phyloP scores from a whole-genome alignment of 2,888 invertebrate genomes.

The Tanytarsus gracilentus region DNA sequence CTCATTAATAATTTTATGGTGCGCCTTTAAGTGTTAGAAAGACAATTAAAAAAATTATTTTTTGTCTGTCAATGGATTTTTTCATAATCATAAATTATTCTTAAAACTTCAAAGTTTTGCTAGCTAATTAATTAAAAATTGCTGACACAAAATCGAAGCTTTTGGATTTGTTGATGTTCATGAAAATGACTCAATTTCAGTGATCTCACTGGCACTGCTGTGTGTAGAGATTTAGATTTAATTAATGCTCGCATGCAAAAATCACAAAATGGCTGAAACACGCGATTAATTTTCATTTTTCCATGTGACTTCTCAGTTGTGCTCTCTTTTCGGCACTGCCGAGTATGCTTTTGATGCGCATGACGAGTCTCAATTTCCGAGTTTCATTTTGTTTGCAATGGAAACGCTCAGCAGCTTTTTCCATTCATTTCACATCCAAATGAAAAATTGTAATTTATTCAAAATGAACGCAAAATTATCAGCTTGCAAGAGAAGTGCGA shows the following conservation, averaged over 20 bases:
- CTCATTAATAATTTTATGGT: too few species aligned
- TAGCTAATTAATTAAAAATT: too few species aligned
- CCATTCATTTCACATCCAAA: neutral
- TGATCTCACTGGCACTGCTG: too few species aligned
- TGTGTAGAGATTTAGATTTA: too few species aligned
- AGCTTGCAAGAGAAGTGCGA: neutral
- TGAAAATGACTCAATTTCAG: too few species aligned
- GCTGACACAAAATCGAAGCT: too few species aligned
- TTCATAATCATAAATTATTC: too few species aligned
- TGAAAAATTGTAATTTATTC: neutral
- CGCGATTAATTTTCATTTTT: neutral
- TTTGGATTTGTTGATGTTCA: too few species aligned
- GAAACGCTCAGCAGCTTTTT: neutral
- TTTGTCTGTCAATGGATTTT: too few species aligned
- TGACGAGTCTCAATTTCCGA: neutral
- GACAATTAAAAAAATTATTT: too few species aligned
- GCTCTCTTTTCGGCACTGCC: neutral
- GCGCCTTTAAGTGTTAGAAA: too few species aligned
- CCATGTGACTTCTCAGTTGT: neutral
- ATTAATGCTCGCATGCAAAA: neutral
- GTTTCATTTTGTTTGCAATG: neutral
- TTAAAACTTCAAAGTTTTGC: too few species aligned
- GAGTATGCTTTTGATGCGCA: slow-evolving; percentile 4
- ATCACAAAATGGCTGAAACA: neutral
- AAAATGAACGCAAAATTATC: neutral